A percentile compares a stretch with the other conserved stretches of the same genome.
Conservation (phyloP, 2,113 vertebrate genomes). For the Menidia beryllina region DNA sequence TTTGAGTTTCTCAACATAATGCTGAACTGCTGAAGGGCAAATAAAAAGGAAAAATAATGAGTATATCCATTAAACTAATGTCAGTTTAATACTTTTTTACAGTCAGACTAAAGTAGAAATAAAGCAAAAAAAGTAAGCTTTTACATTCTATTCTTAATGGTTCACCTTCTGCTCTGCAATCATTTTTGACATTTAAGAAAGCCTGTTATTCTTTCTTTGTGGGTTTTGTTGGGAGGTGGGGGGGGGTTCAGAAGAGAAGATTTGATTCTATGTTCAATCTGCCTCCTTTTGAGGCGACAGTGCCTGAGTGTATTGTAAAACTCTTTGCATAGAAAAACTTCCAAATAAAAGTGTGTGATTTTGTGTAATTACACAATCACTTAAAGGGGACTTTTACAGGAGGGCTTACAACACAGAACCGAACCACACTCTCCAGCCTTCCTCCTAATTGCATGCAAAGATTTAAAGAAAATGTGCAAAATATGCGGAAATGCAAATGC, state of each 20-base stretch:
- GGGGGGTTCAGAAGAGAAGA: background rate
- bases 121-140: background rate
- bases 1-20: background rate
- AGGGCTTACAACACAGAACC: too few relatives aligned
- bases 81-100: background rate
- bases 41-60: conserved; percentile 9
- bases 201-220: background rate
- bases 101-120: background rate
- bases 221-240: background rate
- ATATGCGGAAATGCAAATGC: too few relatives aligned
- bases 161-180: conserved; percentile 4
- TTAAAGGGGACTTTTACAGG: too few relatives aligned
- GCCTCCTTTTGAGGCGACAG: background rate
- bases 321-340: background rate
- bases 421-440: too few relatives aligned
- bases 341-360: background rate
- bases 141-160: background rate
- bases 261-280: background rate
- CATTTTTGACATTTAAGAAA: conserved; percentile 16
- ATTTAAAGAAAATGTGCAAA: too few relatives aligned
- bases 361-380: too few relatives aligned
- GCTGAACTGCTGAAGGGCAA: background rate
- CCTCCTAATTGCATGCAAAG: too few relatives aligned
- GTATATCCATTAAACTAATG: background rate
- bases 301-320: background rate